Base-by-base conservation (phyloP, 2,797 vertebrate genomes). In the Ctenochaetus hawaiiensis region DNA sequence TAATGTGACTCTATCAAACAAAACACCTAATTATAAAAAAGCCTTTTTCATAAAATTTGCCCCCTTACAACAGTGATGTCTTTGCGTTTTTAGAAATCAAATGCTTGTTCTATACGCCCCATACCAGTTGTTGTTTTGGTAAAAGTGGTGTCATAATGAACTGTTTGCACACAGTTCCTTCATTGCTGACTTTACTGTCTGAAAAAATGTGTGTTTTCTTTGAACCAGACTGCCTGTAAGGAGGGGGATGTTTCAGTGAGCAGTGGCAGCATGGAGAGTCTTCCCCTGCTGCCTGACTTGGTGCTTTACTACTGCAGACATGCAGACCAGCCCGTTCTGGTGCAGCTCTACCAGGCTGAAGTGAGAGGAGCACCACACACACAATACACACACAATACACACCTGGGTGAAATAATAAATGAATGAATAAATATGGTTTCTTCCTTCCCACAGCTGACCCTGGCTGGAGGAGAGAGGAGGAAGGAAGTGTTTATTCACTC, bases 261-360 rank as follows among this genome's bases (percentile, higher is more conserved):
- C 60, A 84, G 89, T 0, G 58, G 87, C 2, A 67, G 80, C 9
- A 70, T 84, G 8, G 92, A 95, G 53, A 89, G 79, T 23, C 90
- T 97, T 70, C 95, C 97, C 67, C 97, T 99, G 90, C 92, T 99
- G 90, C 96, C 97, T 0, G 97, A 99, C 88, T 92, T 99, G 96
- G 94, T 99, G 67, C 96, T 98, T 13, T 99, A 99, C 78, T 99
- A 99, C 80, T 98, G 97, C 75, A 95, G 98, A 67, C 95, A 97
- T 0, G 98, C 98, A 1, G 85, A 94, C 0, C 94, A 95, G 20
- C 96, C 96, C 0, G 85, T 97, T 67, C 95, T 99, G 74, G 87
- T 99, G 81, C 98, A 98, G 91, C 96, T 99, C 77, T 99, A 98
- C 89, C 97, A 97, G 90, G 96, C 96, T 0, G 96, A 99, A 96